phyloP scores from a whole-genome alignment of 53 echinoderm and acorn worm genomes.

The Echinarachnius parma region DNA sequence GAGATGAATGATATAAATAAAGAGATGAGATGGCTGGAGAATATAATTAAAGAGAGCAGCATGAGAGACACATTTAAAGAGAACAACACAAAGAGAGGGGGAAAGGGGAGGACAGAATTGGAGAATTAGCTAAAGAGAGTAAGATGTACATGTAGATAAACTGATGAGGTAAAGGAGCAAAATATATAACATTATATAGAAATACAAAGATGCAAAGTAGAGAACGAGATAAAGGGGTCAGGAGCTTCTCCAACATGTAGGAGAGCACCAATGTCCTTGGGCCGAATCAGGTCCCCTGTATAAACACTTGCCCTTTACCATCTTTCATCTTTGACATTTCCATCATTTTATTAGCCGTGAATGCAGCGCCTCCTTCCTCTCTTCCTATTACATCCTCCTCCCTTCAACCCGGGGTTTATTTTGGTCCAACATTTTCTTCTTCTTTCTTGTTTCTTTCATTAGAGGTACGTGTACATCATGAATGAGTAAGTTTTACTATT shows the following conservation, averaged over 20 bases:
- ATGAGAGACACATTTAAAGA: too few relatives aligned
- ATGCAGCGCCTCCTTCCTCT: not conserved
- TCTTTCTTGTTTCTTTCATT: too few relatives aligned
- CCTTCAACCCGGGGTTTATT: not conserved
- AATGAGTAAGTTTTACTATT: too few relatives aligned
- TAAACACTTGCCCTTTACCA: constrained; percentile 1
- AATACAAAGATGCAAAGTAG: not conserved
- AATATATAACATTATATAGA: not conserved
- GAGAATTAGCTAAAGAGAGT: too few relatives aligned
- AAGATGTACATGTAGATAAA: too few relatives aligned
- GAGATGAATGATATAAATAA: too few relatives aligned
- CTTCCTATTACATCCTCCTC: not conserved
- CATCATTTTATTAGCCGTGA: constrained; percentile 7
- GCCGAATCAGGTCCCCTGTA: constrained; percentile 8
- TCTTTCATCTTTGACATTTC: constrained; percentile 29
- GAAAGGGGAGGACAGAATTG: too few relatives aligned
- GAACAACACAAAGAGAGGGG: too few relatives aligned
- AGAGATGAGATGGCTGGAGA: too few relatives aligned
- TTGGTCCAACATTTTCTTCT: constrained; percentile 13
- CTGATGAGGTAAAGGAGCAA: too few relatives aligned
- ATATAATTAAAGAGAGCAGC: too few relatives aligned
- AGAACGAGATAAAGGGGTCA: not conserved
- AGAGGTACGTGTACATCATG: too few relatives aligned
- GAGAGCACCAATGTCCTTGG: not conserved
- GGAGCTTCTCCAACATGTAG: not conserved